phyloP scores from a whole-genome alignment of 2,113 vertebrate species.

The Pygoscelis adeliae region DNA sequence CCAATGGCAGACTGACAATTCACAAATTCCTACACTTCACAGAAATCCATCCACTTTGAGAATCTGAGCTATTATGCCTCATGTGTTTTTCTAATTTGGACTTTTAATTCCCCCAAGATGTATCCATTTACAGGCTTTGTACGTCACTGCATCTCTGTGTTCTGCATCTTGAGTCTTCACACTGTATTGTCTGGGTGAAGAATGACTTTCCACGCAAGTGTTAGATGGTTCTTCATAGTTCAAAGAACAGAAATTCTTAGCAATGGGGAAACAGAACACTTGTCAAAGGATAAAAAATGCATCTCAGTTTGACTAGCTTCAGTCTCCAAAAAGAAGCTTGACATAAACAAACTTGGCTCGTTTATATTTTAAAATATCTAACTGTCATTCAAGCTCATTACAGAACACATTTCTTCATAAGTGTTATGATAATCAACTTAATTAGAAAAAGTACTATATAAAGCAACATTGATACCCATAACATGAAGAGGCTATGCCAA shows the following conservation, averaged over 20 bases:
- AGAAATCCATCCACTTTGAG: background rate
- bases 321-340: background rate
- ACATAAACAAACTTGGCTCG: background rate
- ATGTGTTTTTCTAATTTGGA: background rate
- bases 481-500: background rate
- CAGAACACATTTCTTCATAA: background rate
- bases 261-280: background rate
- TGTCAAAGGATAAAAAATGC: background rate
- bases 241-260: background rate
- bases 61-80: background rate
- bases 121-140: background rate
- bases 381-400: background rate
- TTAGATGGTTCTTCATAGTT: background rate
- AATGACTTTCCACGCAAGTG: background rate
- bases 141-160: background rate
- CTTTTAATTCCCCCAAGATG: background rate
- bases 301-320: background rate
- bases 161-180: background rate
- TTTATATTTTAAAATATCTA: background rate
- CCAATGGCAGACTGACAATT: background rate
- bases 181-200: background rate
- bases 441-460: background rate
- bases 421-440: background rate
- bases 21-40: background rate
- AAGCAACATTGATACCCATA: background rate